Evolutionary conservation across 2,888 invertebrate species (phyloP), one percentile per base, ranked within the genome.

Genomic region (Adineta ricciae): DNA sequence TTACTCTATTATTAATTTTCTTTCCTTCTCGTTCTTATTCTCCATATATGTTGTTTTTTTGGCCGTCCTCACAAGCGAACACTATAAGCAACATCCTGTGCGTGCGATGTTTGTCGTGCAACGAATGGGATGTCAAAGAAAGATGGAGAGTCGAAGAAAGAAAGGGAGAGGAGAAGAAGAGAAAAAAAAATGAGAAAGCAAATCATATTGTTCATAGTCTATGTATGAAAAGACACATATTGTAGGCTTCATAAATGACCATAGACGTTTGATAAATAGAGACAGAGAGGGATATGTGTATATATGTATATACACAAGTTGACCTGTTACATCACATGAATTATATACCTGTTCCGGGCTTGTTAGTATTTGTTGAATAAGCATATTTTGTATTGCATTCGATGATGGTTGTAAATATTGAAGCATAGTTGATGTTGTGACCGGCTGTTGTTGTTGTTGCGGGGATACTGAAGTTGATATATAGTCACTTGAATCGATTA

Each of bases 331-430:
- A 64, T 64, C 64, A 64, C 32, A 64, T 64, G 7, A 36, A 19
- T 64, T 64, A 64, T 64, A 5, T 78, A 78, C 78, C 78, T 78
- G 78, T 78, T 78, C 78, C 7, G 78, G 78, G 41, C 78, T 78
- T 38, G 78, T 41, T 78, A 78, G 41, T 78, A 78, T 78, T 78
- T 78, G 78, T 78, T 78, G 78, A 78, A 78, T 78, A 78, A 78
- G 78, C 38, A 78, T 78, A 78, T 78, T 78, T 78, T 78, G 78
- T 78, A 78, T 41, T 78, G 78, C 78, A 78, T 78, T 78, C 16
- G 78, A 41, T 78, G 78, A 41, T 41, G 38, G 78, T 78, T 41
- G 41, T n/a, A 41, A 78, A n/a, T 41, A 41, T 78, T 78, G 78
- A 41, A 78, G 41, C 41, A 78, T 41, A 5, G 78, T 41, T 38